Base-by-base conservation (phyloP, 2,113 vertebrate genomes). In the Elanoides forficatus region DNA sequence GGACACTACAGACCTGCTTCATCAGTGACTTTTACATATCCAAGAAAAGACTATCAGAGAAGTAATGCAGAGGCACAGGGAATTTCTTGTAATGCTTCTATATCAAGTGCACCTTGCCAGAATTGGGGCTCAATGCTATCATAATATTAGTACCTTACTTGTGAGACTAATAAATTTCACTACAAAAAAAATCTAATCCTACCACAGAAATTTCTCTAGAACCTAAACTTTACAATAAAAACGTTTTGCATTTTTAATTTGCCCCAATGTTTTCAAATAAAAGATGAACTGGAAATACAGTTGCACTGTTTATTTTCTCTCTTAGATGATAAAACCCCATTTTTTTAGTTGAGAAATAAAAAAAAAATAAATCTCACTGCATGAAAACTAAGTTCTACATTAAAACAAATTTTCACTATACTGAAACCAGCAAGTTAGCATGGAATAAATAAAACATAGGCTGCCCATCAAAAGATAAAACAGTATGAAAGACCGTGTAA, bases 51-150 rank as follows among this genome's bases (percentile, higher is more conserved):
- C 38, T 50, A 26, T n/a, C 36, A 42, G 15, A 66, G 29, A 87
- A 66, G 36, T 30, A 90, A 58, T 6, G 11, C 2, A 68, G 43
- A 80, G 7, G 27, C 30, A 88, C 20, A 38, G 48, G 4, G 10
- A 65, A 63, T 43, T 58, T 74, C 20, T 17, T 19, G 0, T 23
- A 91, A 53, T 0, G 0, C 38, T 47, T 74, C 65, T 59, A 17
- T 13, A 30, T 29, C 27, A 9, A 27, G 47, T 12, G 15, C 29
- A n/a, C 25, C 32, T 55, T 67, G 63, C 58, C 15, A 66, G 34
- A 80, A 62, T 52, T 48, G 8, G 9, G 23, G 68, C 30, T 60
- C 17, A 29, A 43, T 0, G 3, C 30, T n/a, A 32, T 32, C 38
- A 32, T 7, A 55, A 16, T 13, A 47, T 58, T 26, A 62, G 21